phyloP scores from a whole-genome alignment of 2,113 vertebrate genomes.

The Hypocryptadius cinnamomeus region DNA sequence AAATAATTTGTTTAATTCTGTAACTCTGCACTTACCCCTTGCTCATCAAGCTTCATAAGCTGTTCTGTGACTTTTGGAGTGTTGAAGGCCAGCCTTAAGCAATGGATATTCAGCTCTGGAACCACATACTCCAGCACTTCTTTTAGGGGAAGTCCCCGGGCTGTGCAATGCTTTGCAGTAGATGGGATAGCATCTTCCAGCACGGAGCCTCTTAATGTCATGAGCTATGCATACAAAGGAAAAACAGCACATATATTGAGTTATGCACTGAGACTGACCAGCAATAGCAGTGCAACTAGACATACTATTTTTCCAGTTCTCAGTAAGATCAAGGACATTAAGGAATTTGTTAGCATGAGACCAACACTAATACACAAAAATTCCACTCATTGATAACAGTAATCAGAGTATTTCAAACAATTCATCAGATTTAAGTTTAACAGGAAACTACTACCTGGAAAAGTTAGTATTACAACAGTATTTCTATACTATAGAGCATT shows the following conservation, averaged over 20 bases:
- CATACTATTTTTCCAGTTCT: background rate
- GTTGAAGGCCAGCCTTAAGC: conserved; percentile 89
- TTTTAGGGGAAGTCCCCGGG: conserved; percentile 86
- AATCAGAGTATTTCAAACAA: background rate
- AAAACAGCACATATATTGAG: background rate
- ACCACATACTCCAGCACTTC: conserved; percentile 90
- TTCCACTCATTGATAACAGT: background rate
- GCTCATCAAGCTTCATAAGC: conserved; percentile 94
- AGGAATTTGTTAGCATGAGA: background rate
- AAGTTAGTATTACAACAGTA: background rate
- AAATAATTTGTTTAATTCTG: background rate
- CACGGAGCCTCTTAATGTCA: conserved; percentile 86
- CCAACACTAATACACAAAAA: background rate
- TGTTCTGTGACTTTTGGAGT: conserved; percentile 95
- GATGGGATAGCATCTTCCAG: conserved; percentile 91
- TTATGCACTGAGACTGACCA: background rate
- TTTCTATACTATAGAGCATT: background rate
- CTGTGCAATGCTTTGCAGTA: conserved; percentile 88
- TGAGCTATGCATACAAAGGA: conserved; percentile 72
- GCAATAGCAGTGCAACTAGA: background rate
- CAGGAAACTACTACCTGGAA: background rate
- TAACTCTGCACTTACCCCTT: conserved; percentile 78
- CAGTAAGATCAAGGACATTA: background rate
- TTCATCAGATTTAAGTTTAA: background rate
- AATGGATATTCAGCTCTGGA: conserved; percentile 88